Percentiles rank a stretch among this genome's conserved stretches.
These are phyloP conservation scores for Gavialis gangeticus DNA, from an alignment of 2,113 vertebrate genomes.

Conservation along the genomic window DNA sequence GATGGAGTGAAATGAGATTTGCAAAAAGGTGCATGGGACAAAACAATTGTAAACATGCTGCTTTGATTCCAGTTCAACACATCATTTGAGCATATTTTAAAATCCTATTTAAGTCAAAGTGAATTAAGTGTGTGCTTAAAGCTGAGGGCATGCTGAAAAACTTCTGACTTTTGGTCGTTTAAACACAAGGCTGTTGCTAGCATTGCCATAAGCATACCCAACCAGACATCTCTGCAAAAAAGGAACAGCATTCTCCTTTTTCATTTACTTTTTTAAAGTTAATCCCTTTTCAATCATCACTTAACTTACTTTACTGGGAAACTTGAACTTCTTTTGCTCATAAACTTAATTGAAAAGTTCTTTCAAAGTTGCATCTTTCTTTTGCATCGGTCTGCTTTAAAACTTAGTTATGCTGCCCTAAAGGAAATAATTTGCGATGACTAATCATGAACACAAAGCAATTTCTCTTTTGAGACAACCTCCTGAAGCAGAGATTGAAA, in stretches of 20 bases:
- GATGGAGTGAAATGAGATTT: constrained; percentile 32
- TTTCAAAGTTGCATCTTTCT: constrained; percentile 14
- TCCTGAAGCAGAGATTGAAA: neutral
- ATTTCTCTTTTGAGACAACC: constrained; percentile 24
- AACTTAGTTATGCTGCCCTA: constrained; percentile 27
- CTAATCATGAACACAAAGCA: constrained; percentile 10
- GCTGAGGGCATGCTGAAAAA: neutral
- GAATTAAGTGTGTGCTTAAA: neutral
- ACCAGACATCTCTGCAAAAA: neutral
- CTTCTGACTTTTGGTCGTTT: neutral
- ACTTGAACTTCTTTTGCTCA: neutral
- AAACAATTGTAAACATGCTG: neutral
- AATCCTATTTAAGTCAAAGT: neutral
- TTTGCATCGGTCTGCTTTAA: neutral
- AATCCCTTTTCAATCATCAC: neutral
- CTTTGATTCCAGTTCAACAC: neutral
- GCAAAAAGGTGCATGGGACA: neutral
- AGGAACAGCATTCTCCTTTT: neutral
- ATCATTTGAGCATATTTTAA: neutral
- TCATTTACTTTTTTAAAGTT: neutral
- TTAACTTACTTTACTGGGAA: neutral
- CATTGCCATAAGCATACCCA: neutral
- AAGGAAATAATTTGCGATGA: constrained; percentile 48
- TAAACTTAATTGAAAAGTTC: neutral
- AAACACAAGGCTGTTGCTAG: neutral